Evolutionary conservation across 2,113 vertebrate genomes (phyloP).

Genomic region (Misgurnus anguillicaudatus): DNA sequence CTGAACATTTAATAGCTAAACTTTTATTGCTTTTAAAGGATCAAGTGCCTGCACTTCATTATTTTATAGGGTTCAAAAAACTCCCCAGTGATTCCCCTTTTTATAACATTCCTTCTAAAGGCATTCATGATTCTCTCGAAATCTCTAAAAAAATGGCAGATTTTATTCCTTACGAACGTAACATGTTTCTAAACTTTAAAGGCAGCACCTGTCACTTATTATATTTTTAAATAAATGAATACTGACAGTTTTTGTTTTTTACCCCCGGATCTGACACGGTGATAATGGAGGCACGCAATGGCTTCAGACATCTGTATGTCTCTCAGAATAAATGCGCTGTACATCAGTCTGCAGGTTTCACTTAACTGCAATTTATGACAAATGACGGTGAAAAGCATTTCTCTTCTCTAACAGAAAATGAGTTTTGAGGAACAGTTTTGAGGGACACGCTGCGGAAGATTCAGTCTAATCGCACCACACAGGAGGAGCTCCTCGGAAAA

Average conservation of each 20-base stretch:
- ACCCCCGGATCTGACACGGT: background rate
- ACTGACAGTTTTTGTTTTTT: conserved; percentile 13
- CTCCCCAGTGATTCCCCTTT: conserved; percentile 14
- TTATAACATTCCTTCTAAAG: background rate
- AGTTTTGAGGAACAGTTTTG: conserved; percentile 76
- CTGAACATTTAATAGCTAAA: no score
- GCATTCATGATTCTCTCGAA: background rate
- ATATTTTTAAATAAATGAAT: conserved; percentile 10
- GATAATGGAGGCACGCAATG: conserved; percentile 7
- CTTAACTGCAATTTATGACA: conserved; percentile 11
- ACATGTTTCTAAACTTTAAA: conserved; percentile 21
- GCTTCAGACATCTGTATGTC: conserved; percentile 9
- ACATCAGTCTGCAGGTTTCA: conserved; percentile 14
- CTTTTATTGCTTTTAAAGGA: no score
- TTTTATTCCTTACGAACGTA: conserved; percentile 6
- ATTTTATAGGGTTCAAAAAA: conserved; percentile 10
- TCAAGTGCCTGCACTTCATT: background rate
- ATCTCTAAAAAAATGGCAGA: background rate
- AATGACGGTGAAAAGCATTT: background rate
- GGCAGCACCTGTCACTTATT: conserved; percentile 16
- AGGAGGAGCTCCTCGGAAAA: conserved; percentile 57
- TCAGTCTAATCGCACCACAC: conserved; percentile 60
- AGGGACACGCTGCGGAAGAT: conserved; percentile 64
- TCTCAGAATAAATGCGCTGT: background rate
- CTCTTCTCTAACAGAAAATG: conserved; percentile 78